phyloP scores from a whole-genome alignment of 1,140 invertebrate genomes.

The Plectrocnemia conspersa region DNA sequence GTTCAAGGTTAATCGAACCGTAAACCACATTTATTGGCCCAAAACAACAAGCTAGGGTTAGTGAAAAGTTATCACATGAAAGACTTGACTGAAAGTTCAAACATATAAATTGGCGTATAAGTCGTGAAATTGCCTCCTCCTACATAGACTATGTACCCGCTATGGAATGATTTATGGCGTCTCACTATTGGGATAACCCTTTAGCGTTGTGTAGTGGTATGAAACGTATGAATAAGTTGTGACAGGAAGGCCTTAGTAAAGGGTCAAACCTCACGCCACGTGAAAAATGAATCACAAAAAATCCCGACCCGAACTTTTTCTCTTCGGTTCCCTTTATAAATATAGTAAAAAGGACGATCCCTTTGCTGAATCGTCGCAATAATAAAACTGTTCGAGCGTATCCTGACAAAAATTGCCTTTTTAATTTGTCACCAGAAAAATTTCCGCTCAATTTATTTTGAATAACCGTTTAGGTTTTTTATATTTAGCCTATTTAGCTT shows the following conservation, averaged over 20 bases:
- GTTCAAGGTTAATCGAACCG: no score
- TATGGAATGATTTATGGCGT: background rate
- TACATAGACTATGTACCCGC: background rate
- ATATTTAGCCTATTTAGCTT: no score
- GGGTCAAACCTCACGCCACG: background rate
- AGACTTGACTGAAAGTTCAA: background rate
- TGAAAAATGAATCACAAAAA: conserved; percentile 1
- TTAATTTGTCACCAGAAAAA: background rate
- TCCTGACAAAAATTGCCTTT: background rate
- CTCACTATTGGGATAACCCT: background rate
- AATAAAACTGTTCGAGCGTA: background rate
- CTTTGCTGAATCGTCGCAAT: conserved; percentile 1
- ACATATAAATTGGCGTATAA: background rate
- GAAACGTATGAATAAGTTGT: background rate
- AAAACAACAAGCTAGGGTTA: background rate
- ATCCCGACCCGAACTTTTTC: background rate
- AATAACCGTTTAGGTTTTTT: no score
- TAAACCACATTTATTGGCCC: no score
- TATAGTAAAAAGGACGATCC: background rate
- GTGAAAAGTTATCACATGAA: background rate
- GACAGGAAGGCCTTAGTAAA: no score
- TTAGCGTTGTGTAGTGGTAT: background rate
- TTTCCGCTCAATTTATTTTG: no score
- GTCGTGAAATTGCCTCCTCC: conserved; percentile 3
- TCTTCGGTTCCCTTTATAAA: background rate